Conservation (phyloP, 2,797 vertebrate species). For the Percopsis omiscomaycus region DNA sequence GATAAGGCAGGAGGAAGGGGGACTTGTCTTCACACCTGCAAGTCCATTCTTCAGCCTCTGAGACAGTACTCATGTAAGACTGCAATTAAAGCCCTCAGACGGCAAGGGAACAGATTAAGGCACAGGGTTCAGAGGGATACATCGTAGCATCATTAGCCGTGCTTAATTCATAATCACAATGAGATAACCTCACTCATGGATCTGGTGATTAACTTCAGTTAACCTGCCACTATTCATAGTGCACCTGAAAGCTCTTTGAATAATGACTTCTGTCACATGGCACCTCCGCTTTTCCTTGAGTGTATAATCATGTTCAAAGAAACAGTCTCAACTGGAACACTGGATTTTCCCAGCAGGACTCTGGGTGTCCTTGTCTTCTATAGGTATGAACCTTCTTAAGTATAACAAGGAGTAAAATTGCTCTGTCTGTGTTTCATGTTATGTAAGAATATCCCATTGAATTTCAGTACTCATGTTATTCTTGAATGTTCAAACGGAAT, state of each 20-base stretch:
- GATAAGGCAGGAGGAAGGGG: conserved; percentile 11
- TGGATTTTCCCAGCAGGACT: background rate
- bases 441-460: too few relatives aligned
- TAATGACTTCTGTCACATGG: conserved; percentile 13
- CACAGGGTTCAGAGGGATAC: conserved; percentile 51
- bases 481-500: too few relatives aligned
- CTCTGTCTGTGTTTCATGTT: too few relatives aligned
- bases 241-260: conserved; percentile 31
- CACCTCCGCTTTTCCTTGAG: background rate
- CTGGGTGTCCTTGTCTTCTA: background rate
- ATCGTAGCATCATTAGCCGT: conserved; percentile 41
- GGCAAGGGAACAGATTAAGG: conserved; percentile 48
- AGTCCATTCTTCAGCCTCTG: conserved; percentile 24
- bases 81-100: conserved; percentile 51
- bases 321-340: background rate
- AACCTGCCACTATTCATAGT: conserved; percentile 35
- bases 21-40: conserved; percentile 13
- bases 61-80: conserved; percentile 45
- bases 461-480: too few relatives aligned
- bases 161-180: conserved; percentile 56
- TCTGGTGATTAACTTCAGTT: conserved; percentile 46
- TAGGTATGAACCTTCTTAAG: background rate
- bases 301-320: conserved; percentile 15
- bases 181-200: conserved; percentile 38
- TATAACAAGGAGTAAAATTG: background rate